A percentile compares a stretch with the other conserved stretches of the same genome.
Conservation (phyloP, 1,140 invertebrate species). For the Hyles euphorbiae region DNA sequence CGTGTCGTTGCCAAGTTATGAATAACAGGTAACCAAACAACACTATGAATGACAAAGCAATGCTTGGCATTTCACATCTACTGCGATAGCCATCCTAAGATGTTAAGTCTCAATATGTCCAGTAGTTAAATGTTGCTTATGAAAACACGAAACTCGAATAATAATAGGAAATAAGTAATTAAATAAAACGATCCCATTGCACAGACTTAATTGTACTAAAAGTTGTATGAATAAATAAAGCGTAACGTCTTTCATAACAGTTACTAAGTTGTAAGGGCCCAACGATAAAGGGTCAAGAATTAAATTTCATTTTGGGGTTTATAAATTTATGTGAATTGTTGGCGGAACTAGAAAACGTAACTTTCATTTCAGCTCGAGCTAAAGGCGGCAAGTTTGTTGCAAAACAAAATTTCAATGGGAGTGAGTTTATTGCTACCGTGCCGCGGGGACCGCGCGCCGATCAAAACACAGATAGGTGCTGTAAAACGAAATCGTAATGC, state of each 20-base stretch:
- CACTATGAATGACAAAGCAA: too few relatives aligned
- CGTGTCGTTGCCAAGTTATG: too few relatives aligned
- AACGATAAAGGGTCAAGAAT: slow-evolving; percentile 23
- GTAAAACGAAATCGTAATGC: too few relatives aligned
- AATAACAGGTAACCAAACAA: too few relatives aligned
- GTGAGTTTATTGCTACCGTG: slow-evolving; percentile 48
- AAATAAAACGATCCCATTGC: too few relatives aligned
- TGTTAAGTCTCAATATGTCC: too few relatives aligned
- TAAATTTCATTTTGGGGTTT: slow-evolving; percentile 41
- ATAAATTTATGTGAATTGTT: slow-evolving; percentile 38
- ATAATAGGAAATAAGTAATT: too few relatives aligned
- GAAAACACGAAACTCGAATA: too few relatives aligned
- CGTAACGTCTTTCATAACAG: slow-evolving; percentile 6
- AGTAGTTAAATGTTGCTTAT: too few relatives aligned
- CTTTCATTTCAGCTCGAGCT: slow-evolving; percentile 32
- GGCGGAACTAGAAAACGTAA: slow-evolving; percentile 42
- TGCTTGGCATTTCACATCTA: too few relatives aligned
- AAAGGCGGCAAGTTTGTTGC: slow-evolving; percentile 42
- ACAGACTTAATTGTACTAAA: too few relatives aligned
- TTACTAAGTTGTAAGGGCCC: slow-evolving; percentile 11
- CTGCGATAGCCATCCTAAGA: too few relatives aligned
- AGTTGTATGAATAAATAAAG: neutral
- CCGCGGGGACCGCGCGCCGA: slow-evolving; percentile 42
- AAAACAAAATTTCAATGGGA: slow-evolving; percentile 62
- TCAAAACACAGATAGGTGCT: slow-evolving; percentile 35